A percentile compares a stretch with the other conserved stretches of the same genome.
phyloP scores from a whole-genome alignment of 2,113 vertebrate species.

The Phycodurus eques region DNA sequence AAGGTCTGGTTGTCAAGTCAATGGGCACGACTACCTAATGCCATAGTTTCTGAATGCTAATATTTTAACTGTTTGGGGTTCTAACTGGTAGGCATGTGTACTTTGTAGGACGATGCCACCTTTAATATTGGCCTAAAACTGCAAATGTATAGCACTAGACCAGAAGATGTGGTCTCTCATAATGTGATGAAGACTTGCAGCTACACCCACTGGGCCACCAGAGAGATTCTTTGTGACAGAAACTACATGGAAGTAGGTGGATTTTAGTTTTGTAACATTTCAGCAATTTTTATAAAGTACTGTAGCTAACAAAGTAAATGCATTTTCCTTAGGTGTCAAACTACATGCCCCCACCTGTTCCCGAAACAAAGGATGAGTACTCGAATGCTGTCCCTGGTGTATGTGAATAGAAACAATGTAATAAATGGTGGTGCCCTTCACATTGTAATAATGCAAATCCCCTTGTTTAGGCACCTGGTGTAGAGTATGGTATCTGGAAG shows the following conservation, averaged over 20 bases:
- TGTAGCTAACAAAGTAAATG: not conserved
- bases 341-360: constrained; percentile 16
- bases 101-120: constrained; percentile 36
- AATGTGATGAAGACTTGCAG: constrained; percentile 58
- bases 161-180: constrained; percentile 28
- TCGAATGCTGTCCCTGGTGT: constrained; percentile 13
- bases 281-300: fast-evolving
- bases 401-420: not conserved
- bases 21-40: no score
- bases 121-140: constrained; percentile 60
- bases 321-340: constrained; percentile 42
- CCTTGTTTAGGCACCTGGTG: constrained; percentile 17
- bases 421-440: not conserved
- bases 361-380: constrained; percentile 16
- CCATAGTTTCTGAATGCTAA: no score
- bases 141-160: constrained; percentile 33
- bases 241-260: constrained; percentile 75
- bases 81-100: not conserved
- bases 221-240: constrained; percentile 69
- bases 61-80: no score
- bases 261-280: not conserved
- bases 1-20: no score
- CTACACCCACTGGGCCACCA: constrained; percentile 62
- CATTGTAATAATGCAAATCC: not conserved
- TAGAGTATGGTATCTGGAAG: constrained; percentile 64